Evolutionary conservation across 2,797 vertebrate species (phyloP), one percentile per base, ranked within the genome.

Genomic region (Perodicticus potto): DNA sequence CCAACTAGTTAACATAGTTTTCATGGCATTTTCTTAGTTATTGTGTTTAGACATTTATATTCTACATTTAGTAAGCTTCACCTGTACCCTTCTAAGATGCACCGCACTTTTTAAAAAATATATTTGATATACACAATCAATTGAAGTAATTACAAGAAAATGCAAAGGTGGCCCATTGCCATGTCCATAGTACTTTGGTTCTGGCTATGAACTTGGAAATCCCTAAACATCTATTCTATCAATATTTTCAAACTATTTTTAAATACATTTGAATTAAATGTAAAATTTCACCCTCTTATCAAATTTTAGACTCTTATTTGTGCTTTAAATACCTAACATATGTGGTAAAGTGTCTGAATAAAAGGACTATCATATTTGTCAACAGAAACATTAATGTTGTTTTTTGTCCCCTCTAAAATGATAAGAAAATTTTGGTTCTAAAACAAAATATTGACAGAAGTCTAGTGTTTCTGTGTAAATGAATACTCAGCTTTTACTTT

Each of bases 111-210:
- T 40, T n/a, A n/a, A 40, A 40, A 40, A 73, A 59, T 55, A 76
- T 57, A 85, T 59, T 80, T 0, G 0, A 12, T 80, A 43, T 32
- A 76, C 19, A 74, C 84, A 97, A 97, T 88, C 73, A 45, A 82
- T 92, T 97, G 49, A 34, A 6, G 63, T 73, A 97, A 96, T 94
- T 97, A 78, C 22, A 19, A n/a, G 94, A 73, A 95, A 59, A 93
- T 83, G 73, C 53, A n/a, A 96, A 92, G n/a, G 40, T 87, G 49
- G 16, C 61, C 40, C 22, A 49, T 86, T 49, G 37, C 40, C 86
- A 23, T 69, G 5, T 61, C 83, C 73, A 0, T 14, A 40, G 0
- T 27, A 34, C 3, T 1, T 69, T 53, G 63, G 10, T 43, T 77
- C 83, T 94, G 61, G 89, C 78, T 81, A 3, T 0, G 0, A 10